These are phyloP conservation scores for Acanthiza pusilla DNA, from an alignment of 2,797 vertebrate genomes.

Conservation along the genomic window DNA sequence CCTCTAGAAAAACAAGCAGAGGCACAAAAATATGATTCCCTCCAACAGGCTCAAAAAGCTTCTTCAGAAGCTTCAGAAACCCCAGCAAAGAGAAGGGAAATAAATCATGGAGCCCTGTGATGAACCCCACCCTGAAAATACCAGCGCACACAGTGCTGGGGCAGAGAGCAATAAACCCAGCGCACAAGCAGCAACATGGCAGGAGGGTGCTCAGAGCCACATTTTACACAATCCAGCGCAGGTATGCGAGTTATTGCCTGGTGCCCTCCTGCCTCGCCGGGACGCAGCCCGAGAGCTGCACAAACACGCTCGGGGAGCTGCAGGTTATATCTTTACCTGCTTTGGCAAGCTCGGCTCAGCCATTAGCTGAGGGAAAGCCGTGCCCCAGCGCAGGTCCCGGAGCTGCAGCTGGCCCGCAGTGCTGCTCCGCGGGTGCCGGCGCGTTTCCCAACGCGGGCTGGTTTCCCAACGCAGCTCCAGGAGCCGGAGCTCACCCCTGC, in stretches of 20 bases:
- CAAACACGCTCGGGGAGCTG: constrained; percentile 43
- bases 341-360: constrained; percentile 37
- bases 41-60: neutral
- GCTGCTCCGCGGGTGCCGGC: neutral
- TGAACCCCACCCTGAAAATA: constrained; percentile 50
- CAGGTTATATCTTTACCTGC: constrained; percentile 27
- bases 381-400: neutral
- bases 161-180: constrained; percentile 8
- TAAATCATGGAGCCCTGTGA: constrained; percentile 34
- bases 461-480: fast-evolving
- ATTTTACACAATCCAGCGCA: constrained; percentile 38
- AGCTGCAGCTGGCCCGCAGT: neutral
- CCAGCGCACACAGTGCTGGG: neutral
- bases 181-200: constrained; percentile 47
- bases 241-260: constrained; percentile 51
- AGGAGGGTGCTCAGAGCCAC: constrained; percentile 3
- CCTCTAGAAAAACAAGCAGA: neutral
- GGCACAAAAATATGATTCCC: neutral
- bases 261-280: constrained; percentile 28
- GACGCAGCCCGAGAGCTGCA: constrained; percentile 38
- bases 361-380: neutral
- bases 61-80: neutral
- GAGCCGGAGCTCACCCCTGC: neutral
- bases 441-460: fast-evolving
- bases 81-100: constrained; percentile 1